Base-by-base conservation (phyloP, 2,888 invertebrate species). In the Lasioglossum figueresi region DNA sequence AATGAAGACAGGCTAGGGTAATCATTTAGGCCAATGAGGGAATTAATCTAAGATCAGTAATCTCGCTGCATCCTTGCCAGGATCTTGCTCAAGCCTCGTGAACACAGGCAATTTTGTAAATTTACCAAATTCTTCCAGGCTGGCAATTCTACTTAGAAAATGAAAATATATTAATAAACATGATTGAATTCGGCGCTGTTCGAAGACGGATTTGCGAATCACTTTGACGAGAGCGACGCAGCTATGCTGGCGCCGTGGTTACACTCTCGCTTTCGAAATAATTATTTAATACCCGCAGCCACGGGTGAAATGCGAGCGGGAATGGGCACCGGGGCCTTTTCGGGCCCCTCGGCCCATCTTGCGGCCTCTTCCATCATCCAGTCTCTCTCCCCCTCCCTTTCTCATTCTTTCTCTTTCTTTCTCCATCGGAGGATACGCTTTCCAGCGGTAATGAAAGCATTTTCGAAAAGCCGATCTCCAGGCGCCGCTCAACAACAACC, bases 251-350 rank as follows among this genome's bases (percentile, higher is more conserved):
- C 90, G 89, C 90, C 88, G 84, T 74, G 86, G 88, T 91, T 90
- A 91, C 91, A 92, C 93, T 94, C 92, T 94, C 92, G 91, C 94
- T 94, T 94, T 95, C 93, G 93, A 93, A 94, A 94, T 92, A 94
- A 94, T 94, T 94, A 94, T 94, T 94, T 93, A 94, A 94, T 93
- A 93, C 92, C 89, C 87, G 87, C 84, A 87, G 84, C 85, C 56
- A 27, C 82, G 87, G 66, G 91, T 91, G 91, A 92, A 93, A 92
- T 92, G 92, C 86, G 84, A 82, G 83, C 70, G 74, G 43, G 52
- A 66, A 48, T 37, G 66, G 70, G 66, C 66, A 63, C 89, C 89
- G 87, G 86, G 59, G 59, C 27, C 34, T 89, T 90, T 79, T 88
- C 76, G 48, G 31, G 23, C 66, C 37, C 12, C 43, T 31, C 63